phyloP scores from a whole-genome alignment of 2,888 invertebrate genomes.

The Diarsia rubi region DNA sequence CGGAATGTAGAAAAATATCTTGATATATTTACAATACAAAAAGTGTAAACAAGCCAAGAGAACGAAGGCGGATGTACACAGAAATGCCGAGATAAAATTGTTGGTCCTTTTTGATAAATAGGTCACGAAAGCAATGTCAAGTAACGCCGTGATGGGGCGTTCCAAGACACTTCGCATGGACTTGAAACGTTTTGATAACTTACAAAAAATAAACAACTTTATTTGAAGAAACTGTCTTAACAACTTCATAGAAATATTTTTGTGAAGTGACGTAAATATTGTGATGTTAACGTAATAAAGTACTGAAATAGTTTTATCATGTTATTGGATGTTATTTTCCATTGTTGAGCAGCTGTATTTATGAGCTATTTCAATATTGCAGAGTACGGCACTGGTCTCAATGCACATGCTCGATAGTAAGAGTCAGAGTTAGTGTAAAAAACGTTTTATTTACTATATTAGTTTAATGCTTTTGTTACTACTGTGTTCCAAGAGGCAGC shows the following conservation, averaged over 20 bases:
- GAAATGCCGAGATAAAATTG: slow-evolving; percentile 75
- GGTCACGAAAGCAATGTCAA: slow-evolving; percentile 78
- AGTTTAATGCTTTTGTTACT: neutral
- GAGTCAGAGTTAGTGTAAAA: slow-evolving; percentile 17
- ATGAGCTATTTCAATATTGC: slow-evolving; percentile 52
- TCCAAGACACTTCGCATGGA: slow-evolving; percentile 66
- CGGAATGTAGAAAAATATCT: slow-evolving; percentile 68
- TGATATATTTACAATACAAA: slow-evolving; percentile 76
- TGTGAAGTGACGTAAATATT: slow-evolving; percentile 15
- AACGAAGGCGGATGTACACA: slow-evolving; percentile 72
- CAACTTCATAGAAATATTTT: slow-evolving; percentile 25
- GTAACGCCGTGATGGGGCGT: slow-evolving; percentile 65
- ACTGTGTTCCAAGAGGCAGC: neutral
- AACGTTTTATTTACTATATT: slow-evolving; percentile 10
- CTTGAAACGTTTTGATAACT: slow-evolving; percentile 61
- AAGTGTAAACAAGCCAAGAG: slow-evolving; percentile 71
- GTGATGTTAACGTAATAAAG: slow-evolving; percentile 17
- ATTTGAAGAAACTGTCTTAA: slow-evolving; percentile 30
- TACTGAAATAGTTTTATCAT: slow-evolving; percentile 23
- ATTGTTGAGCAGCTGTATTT: slow-evolving; percentile 24
- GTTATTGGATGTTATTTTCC: slow-evolving; percentile 30
- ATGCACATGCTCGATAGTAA: slow-evolving; percentile 30
- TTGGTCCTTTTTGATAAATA: slow-evolving; percentile 78
- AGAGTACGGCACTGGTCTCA: slow-evolving; percentile 44
- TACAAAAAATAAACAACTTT: slow-evolving; percentile 58